A percentile compares a stretch with the other conserved stretches of the same genome.
These are phyloP conservation scores for Catharus fuscescens DNA, from an alignment of 2,113 vertebrate genomes.

Conservation along the genomic window DNA sequence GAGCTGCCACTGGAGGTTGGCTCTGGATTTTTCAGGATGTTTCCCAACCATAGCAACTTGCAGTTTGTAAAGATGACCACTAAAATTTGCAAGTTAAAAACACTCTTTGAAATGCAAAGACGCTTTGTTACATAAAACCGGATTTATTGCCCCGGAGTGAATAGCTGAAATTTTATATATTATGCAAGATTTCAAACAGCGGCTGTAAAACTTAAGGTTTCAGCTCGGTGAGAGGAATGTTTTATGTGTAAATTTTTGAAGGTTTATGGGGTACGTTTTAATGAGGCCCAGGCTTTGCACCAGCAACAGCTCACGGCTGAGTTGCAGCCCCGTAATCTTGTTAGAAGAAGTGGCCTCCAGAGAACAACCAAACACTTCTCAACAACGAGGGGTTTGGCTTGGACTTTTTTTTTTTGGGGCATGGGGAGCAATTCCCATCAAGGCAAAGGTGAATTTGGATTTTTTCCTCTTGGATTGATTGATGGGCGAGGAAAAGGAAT, in stretches of 20 bases:
- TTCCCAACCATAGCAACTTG: slow-evolving; percentile 1
- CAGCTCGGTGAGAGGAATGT: slow-evolving; percentile 73
- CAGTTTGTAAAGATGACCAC: slow-evolving; percentile 77
- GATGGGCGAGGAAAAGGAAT: background rate
- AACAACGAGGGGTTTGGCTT: background rate
- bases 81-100: slow-evolving; percentile 82
- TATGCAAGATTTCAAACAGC: slow-evolving; percentile 79
- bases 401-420: background rate
- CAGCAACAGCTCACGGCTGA: slow-evolving; percentile 59
- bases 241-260: slow-evolving; percentile 83
- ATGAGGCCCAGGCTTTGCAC: slow-evolving; percentile 76
- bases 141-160: slow-evolving; percentile 76
- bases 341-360: slow-evolving; percentile 56
- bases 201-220: slow-evolving; percentile 76
- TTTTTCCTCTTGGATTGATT: background rate
- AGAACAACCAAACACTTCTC: slow-evolving; percentile 25
- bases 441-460: background rate
- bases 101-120: slow-evolving; percentile 78
- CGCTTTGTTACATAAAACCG: slow-evolving; percentile 77
- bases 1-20: background rate
- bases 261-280: slow-evolving; percentile 79
- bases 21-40: background rate
- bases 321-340: slow-evolving; percentile 26
- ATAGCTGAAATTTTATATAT: slow-evolving; percentile 80
- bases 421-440: background rate